Base-by-base conservation (phyloP, 2,888 invertebrate genomes). In the Pheosia gnoma region DNA sequence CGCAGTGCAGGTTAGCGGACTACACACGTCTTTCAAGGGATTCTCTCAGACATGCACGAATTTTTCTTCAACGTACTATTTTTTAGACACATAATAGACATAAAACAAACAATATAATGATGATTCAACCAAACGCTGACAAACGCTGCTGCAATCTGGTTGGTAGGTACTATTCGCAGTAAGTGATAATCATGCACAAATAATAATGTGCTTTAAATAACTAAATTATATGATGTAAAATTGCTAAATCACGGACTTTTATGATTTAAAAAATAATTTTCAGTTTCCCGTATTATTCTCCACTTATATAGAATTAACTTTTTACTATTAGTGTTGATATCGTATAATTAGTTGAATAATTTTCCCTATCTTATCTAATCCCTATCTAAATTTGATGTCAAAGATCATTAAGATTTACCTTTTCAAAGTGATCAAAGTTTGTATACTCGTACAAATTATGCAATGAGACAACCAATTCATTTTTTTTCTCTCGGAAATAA, bases 101-200 rank as follows among this genome's bases (percentile, higher is more conserved):
- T 25, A 25, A 4, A 7, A 51, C 51, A 51, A 49, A 49, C 49
- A 25, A 25, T 25, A 52, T 36, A 10, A 54, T 39, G 55, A 71
- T 61, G 59, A 61, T 59, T 61, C 59, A 63, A 25, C 25, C 2
- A 25, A 66, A 7, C 49, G 63, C 70, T 66, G 63, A 70, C 47
- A 43, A 43, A 59, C 25, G 57, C 47, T 56, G 41, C 54, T 58
- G 52, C 59, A 49, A 66, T 72, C 70, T 61, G 58, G 59, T 55
- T 61, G 58, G 59, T 55, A 55, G 39, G 8, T n/a, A 13, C 39
- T 10, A 36, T 63, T 66, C 59, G 36, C 38, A 47, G 63, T 73
- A 71, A 58, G 41, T 38, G 25, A 25, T 25, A 63, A 53, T 45
- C 59, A 37, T 60, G 53, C 61, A 49, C 59, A 60, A 70, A 71